A percentile compares a stretch with the other conserved stretches of the same genome.
These are phyloP conservation scores for Scaptodrosophila lebanonensis DNA, from an alignment of 1,140 invertebrate species.

Conservation along the genomic window DNA sequence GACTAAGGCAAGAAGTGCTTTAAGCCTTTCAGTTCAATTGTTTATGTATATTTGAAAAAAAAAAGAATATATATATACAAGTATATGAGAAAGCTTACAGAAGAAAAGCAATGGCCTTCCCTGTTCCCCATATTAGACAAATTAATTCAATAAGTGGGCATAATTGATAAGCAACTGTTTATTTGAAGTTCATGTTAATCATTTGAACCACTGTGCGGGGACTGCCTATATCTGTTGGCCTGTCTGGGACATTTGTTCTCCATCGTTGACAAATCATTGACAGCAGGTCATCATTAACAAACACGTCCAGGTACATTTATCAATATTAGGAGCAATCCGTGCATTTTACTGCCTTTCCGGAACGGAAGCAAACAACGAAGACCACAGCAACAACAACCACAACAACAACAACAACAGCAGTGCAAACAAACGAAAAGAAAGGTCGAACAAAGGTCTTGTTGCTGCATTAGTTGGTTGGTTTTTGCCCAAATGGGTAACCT, in stretches of 20 bases:
- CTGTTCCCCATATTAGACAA: too few species aligned
- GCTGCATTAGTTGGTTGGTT: slow-evolving; percentile 20
- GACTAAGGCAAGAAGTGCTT: too few species aligned
- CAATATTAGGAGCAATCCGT: too few species aligned
- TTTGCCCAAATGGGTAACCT: slow-evolving; percentile 21
- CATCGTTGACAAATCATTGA: slow-evolving; percentile 66
- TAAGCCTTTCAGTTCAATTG: too few species aligned
- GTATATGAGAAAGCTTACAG: too few species aligned
- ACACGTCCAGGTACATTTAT: too few species aligned
- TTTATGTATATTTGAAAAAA: too few species aligned
- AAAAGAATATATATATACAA: too few species aligned
- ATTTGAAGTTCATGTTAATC: slow-evolving; percentile 43
- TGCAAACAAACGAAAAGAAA: slow-evolving; percentile 15
- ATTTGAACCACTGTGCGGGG: slow-evolving; percentile 15
- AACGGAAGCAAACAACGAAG: slow-evolving; percentile 24
- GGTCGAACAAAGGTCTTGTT: neutral
- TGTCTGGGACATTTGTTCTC: slow-evolving; percentile 1
- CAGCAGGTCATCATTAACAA: slow-evolving; percentile 68
- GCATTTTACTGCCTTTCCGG: too few species aligned
- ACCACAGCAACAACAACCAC: slow-evolving; percentile 26
- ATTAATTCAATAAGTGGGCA: too few species aligned
- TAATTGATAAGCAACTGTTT: too few species aligned
- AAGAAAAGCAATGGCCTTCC: too few species aligned
- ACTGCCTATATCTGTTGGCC: neutral
- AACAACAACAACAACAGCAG: slow-evolving; percentile 29